Evolutionary conservation across 2,113 vertebrate genomes (phyloP).

Genomic region (Perognathus longimembris): DNA sequence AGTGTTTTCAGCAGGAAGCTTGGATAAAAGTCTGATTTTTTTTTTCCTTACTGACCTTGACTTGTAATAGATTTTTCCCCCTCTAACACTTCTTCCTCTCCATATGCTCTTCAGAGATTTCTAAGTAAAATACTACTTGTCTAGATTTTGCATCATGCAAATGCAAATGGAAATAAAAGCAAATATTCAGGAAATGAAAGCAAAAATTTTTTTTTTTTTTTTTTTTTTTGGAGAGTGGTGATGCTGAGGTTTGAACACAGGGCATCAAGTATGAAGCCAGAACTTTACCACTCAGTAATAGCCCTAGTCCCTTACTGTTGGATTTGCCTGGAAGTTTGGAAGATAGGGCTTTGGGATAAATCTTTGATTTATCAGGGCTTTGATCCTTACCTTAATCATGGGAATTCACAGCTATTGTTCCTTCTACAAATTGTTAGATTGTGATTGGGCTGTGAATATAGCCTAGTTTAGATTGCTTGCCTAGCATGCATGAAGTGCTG

Average conservation of each 20-base stretch:
- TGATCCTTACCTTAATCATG: not conserved
- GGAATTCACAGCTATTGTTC: not conserved
- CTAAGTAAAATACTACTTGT: not conserved
- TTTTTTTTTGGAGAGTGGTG: not conserved
- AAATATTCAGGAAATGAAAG: constrained; percentile 13
- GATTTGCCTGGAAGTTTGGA: constrained; percentile 41
- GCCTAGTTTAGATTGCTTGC: no score
- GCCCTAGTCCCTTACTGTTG: not conserved
- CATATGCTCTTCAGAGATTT: constrained; percentile 28
- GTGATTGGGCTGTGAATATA: no score
- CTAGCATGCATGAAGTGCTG: no score
- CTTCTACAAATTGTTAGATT: not conserved
- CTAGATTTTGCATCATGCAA: not conserved
- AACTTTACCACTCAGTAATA: not conserved
- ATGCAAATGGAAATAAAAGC: not conserved
- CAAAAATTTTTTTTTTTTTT: constrained; percentile 39
- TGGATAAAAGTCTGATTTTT: not conserved
- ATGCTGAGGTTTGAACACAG: not conserved
- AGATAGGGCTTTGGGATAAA: constrained; percentile 27
- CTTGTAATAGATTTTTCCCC: not conserved
- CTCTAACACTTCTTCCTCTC: not conserved
- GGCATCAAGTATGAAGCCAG: not conserved
- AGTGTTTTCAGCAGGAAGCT: constrained; percentile 24
- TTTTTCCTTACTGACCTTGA: constrained; percentile 25
- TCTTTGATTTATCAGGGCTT: not conserved